Base-by-base conservation (phyloP, 1,140 invertebrate species). In the Dendroctonus valens region DNA sequence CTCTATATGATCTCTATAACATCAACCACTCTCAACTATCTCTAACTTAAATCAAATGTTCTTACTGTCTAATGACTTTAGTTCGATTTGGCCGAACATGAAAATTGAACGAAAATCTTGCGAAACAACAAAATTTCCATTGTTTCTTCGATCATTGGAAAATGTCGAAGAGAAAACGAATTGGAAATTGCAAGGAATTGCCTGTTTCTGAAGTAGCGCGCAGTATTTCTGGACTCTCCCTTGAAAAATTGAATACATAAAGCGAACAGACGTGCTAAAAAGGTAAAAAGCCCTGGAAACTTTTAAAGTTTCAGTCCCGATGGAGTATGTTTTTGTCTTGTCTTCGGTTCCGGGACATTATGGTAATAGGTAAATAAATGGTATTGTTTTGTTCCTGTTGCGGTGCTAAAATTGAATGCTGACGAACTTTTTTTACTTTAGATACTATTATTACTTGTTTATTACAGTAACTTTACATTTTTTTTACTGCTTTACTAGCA, bases 161-260 rank as follows among this genome's bases (percentile, higher is more conserved):
- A 53, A 63, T 46, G 41, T 63, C 62, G 52, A 8, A 55, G 50
- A 49, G 48, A 65, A 63, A 46, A 59, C 55, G 57, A 65, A 65
- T 65, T 65, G 58, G 65, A 67, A 67, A 67, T 61, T 51, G 65
- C 65, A 41, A 55, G 59, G 46, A 61, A 67, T 67, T 67, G 58
- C 64, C 59, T 53, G 55, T 65, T 65, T 53, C 57, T 38, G 44
- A 55, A 67, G 38, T 60, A 61, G 51, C 48, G 40, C 65, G 65
- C 44, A 49, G 52, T 61, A 53, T 67, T 61, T 59, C 53, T 59
- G 39, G 55, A 9, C 41, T 58, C 42, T 61, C 44, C 59, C 53
- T 61, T 51, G 65, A 67, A 67, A 61, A 67, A 67, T 67, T 67
- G 65, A 67, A 67, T 67, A 67, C 65, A 60, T 60, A 67, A 67